Conservation (phyloP, 1,140 invertebrate species). For the Planococcus citri region DNA sequence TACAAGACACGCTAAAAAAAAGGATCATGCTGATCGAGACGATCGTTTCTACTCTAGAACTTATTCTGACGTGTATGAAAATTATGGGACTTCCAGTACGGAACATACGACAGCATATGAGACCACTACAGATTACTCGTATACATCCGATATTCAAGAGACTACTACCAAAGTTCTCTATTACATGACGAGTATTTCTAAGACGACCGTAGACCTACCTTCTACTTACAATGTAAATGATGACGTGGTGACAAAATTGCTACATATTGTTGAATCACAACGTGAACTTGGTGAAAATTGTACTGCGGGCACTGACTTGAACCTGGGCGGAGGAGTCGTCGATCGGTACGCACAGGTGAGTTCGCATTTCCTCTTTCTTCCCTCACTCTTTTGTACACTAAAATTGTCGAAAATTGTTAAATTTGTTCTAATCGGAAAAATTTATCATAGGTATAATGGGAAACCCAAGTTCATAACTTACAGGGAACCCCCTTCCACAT, state of each 20-base stretch:
- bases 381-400: too few relatives aligned
- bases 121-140: not conserved
- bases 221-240: not conserved
- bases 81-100: not conserved
- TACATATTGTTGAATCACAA: conserved; percentile 80
- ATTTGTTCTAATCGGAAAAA: too few relatives aligned
- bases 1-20: not conserved
- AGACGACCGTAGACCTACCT: not conserved
- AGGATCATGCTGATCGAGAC: not conserved
- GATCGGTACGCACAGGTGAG: conserved; percentile 82
- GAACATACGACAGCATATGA: not conserved
- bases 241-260: conserved; percentile 73
- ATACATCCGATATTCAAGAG: not conserved
- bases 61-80: not conserved
- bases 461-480: too few relatives aligned
- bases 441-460: too few relatives aligned
- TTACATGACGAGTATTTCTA: not conserved
- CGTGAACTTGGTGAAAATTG: conserved; percentile 79
- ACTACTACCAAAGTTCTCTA: not conserved
- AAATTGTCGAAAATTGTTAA: too few relatives aligned
- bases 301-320: conserved; percentile 77
- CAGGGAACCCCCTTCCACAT: too few relatives aligned
- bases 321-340: conserved; percentile 83
- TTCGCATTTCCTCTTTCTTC: not conserved
- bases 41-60: not conserved